phyloP scores from a whole-genome alignment of 2,113 vertebrate species.

The Gadus macrocephalus region DNA sequence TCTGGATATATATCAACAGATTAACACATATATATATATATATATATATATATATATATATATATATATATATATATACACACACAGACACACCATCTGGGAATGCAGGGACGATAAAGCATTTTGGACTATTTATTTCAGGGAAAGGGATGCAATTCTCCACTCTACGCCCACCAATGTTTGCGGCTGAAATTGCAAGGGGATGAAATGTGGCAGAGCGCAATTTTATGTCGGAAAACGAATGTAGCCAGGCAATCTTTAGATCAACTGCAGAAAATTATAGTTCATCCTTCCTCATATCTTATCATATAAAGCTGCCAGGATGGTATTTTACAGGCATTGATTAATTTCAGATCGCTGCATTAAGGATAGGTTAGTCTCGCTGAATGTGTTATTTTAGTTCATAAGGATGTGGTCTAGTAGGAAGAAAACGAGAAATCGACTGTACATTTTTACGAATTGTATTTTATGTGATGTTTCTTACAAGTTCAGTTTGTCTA shows the following conservation, averaged over 20 bases:
- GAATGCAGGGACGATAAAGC: slow-evolving; percentile 47
- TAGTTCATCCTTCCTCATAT: slow-evolving; percentile 32
- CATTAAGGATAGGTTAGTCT: background rate
- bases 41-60: too few species aligned
- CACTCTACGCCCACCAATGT: slow-evolving; percentile 61
- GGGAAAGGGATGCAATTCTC: slow-evolving; percentile 41
- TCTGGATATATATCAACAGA: slow-evolving; percentile 57
- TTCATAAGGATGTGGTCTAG: too few species aligned
- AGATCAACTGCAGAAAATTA: slow-evolving; percentile 58
- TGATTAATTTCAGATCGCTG: slow-evolving; percentile 22
- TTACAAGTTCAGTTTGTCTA: background rate
- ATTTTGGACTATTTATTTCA: slow-evolving; percentile 46
- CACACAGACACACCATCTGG: slow-evolving; percentile 4
- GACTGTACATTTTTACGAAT: too few species aligned
- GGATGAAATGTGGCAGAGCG: slow-evolving; percentile 67
- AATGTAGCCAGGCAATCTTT: slow-evolving; percentile 54
- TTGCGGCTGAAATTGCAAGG: slow-evolving; percentile 61
- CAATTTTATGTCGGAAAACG: slow-evolving; percentile 58
- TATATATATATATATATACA: too few species aligned
- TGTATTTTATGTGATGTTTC: slow-evolving; percentile 5
- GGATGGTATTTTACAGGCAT: slow-evolving; percentile 21
- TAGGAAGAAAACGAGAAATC: too few species aligned
- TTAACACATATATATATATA: too few species aligned
- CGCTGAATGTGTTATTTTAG: too few species aligned
- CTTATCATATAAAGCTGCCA: slow-evolving; percentile 23